Evolutionary conservation across 1,140 invertebrate species (phyloP), one percentile per base, ranked within the genome.

Genomic region (Leptestheria dahalacensis): DNA sequence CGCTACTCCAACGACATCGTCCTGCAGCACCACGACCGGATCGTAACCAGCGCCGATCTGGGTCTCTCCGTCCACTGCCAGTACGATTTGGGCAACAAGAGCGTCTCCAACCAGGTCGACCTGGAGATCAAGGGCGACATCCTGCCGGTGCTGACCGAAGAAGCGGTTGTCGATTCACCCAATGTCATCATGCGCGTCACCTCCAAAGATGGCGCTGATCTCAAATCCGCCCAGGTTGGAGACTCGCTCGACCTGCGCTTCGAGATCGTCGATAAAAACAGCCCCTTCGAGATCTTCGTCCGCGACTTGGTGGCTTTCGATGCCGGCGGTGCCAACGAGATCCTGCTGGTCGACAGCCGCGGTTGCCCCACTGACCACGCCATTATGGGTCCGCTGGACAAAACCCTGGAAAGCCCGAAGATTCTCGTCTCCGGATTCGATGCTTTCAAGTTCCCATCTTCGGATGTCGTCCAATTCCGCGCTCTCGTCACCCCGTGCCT

Each of bases 371-470:
- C 89, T 2, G 90, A 93, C 69, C 84, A 90, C 64, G 84, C 89
- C 66, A 93, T 92, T 70, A 91, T 94, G 89, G 88, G 88, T 65
- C 85, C 87, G 20, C 77, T 91, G 57, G 86, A 86, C 72, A 89
- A 91, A 73, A 84, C 87, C 12, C 74, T 79, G 21, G 73, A 78
- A 59, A 80, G 81, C 23, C 82, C 82, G 69, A 88, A 88, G 78
- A 82, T 88, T 54, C 74, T 95, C 6, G 72, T 91, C n/a, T 90
- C 89, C 6, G 85, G 90, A 69, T 94, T 95, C 72, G 91, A 95
- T 69, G 91, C 91, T 10, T 95, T 95, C 80, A 93, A 94, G 71
- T 95, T 95, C 76, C 91, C 91, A 0, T 90, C 89, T 15, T 92
- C 89, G 0, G 90, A 93, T 70, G 83, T 93, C 11, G 91, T 95